Base-by-base conservation (phyloP, 1,140 invertebrate species). In the Aphis gossypii region DNA sequence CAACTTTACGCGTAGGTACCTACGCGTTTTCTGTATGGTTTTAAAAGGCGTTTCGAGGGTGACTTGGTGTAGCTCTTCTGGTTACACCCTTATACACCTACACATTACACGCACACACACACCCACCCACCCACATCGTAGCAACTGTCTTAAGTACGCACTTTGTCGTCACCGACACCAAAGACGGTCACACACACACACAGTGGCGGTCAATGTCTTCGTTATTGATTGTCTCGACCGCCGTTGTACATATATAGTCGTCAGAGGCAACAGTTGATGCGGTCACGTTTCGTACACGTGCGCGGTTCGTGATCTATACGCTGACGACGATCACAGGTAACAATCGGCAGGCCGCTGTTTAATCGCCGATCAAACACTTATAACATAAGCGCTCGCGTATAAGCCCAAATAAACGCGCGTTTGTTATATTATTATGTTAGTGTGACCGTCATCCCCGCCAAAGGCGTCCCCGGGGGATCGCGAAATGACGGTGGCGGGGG, bases 251-350 rank as follows among this genome's bases (percentile, higher is more conserved):
- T n/a, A 30, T 41, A 41, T 23, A 44, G 11, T 38, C 14, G 60
- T 76, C 83, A 41, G 44, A 7, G 5, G n/a, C 51, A 38, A 89
- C 87, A 89, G 51, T 51, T 56, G 87, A 8, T 7, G 38, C 7
- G 38, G 25, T 5, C 87, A 89, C 87, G 87, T 89, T 54, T 18
- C 48, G 11, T 25, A 56, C 87, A 89, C 35, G 87, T 89, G 87
- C 48, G 21, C n/a, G 20, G 8, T 89, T 8, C 87, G 48, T 89
- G 87, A 38, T 89, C 51, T 46, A 35, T 35, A 38, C 23, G 20
- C 21, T 0, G 35, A 41, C 38, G 41, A 84, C 83, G 83, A 76
- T 84, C 84, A 44, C 84, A 30, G 30, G 44, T n/a, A 46, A n/a
- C 25, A 87, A 25, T 44, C 41, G n/a, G 87, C 4, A 46, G 35